A percentile compares a stretch with the other conserved stretches of the same genome.
Conservation (phyloP, 1,140 invertebrate genomes). For the Eciton burchellii region DNA sequence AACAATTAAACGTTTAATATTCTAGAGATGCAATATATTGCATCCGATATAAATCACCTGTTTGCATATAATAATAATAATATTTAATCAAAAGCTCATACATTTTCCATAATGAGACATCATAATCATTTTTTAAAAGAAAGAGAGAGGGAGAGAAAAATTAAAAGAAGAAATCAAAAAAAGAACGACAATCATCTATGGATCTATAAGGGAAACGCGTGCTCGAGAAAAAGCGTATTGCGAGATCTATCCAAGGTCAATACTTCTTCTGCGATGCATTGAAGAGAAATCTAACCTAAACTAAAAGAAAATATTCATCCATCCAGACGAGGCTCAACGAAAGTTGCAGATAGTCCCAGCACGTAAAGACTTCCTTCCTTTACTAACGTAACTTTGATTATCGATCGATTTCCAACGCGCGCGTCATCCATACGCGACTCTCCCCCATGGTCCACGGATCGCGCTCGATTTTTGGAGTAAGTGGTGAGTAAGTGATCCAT, state of each 20-base stretch:
- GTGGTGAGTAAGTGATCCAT: slow-evolving; percentile 81
- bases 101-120: neutral
- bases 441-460: neutral
- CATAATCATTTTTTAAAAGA: neutral
- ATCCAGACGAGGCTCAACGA: neutral
- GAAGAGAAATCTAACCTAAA: neutral
- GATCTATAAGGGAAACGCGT: no score
- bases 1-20: no score
- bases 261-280: neutral
- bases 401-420: neutral
- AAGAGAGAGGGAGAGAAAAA: neutral
- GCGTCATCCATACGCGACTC: neutral
- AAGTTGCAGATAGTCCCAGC: neutral
- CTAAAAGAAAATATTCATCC: neutral
- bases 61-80: no score
- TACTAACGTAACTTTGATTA: neutral
- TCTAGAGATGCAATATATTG: no score
- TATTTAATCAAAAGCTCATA: no score
- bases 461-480: slow-evolving; percentile 36
- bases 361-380: neutral
- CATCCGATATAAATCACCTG: no score
- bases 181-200: neutral
- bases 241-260: slow-evolving; percentile 1
- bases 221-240: neutral
- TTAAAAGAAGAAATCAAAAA: neutral